These are phyloP conservation scores for Otolemur crassicaudatus DNA, from an alignment of 2,797 vertebrate genomes.

Conservation along the genomic window DNA sequence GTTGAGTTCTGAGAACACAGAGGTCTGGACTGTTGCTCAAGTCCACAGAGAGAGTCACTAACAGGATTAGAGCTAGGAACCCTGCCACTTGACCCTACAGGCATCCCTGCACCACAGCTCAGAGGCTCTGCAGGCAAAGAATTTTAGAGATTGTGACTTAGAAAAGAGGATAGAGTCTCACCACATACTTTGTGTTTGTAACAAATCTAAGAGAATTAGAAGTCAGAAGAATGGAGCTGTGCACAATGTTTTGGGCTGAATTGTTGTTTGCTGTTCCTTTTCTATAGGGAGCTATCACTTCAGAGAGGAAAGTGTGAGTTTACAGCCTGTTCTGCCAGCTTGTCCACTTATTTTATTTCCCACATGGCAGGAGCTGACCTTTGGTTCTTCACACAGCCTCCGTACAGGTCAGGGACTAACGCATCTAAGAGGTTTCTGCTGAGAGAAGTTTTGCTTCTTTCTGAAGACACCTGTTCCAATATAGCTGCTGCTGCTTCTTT, in stretches of 20 bases:
- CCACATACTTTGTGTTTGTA: not conserved
- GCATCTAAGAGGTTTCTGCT: not conserved
- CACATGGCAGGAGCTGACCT: not conserved
- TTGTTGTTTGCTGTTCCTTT: not conserved
- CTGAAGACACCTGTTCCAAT: not conserved
- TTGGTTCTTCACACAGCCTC: accelerated
- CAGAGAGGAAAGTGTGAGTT: not conserved
- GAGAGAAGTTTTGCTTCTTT: conserved; percentile 9
- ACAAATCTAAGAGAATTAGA: not conserved
- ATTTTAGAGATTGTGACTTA: not conserved
- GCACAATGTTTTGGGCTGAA: not conserved
- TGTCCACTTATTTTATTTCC: not conserved
- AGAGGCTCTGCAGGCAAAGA: not conserved
- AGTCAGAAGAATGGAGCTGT: not conserved
- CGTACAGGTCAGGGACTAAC: no score
- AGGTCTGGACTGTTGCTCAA: not conserved
- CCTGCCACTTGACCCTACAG: no score
- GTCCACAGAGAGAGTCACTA: not conserved
- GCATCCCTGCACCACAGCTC: not conserved
- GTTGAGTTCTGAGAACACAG: not conserved
- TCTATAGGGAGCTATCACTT: not conserved
- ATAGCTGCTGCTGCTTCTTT: not conserved
- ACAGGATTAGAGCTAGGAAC: not conserved
- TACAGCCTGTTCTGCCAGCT: not conserved
- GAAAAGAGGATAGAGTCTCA: not conserved